Evolutionary conservation across 2,797 vertebrate genomes (phyloP), one percentile per base, ranked within the genome.

Genomic region (Pseudochirops corinnae): DNA sequence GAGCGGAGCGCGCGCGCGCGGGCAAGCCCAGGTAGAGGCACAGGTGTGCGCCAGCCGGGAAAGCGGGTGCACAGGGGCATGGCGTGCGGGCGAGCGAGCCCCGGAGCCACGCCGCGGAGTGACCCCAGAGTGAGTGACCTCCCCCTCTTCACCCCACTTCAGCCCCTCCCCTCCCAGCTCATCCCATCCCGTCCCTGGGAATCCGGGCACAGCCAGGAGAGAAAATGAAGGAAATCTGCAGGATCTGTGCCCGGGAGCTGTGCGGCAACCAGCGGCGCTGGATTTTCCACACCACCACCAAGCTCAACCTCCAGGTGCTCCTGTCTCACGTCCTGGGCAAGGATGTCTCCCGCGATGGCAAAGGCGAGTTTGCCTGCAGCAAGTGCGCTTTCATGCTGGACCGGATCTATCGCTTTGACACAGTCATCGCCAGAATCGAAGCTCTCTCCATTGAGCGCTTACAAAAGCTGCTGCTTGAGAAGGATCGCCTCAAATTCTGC

Each of bases 361-460:
- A 98, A 50, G 99, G 99, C 28, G 99, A 99, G 98, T 99, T 99
- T 0, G 99, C 99, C 50, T 99, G 99, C 99, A 99, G 99, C 98
- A 99, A 99, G 98, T 99, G 99, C 97, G 99, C 99, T 95, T 99
- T 99, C 98, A 99, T 99, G 99, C 98, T 99, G 97, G 99, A 99
- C 98, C 99, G 99, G 94, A 99, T 99, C 99, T 99, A 99, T 98
- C 99, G 99, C 93, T 99, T 99, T 9, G 98, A 98, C 55, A 99
- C 99, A 0, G 99, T 99, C 94, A 99, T 99, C 0, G 99, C 99
- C 0, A 99, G 99, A 0, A 99, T 99, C 90, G 99, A 99, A 97
- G 99, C 99, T 9, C 99, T 99, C 87, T 99, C 99, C 82, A 99
- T 99, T 0, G 99, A 99, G 96, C 99, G 99, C 94, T 91, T 99